Conservation (phyloP, 2,797 vertebrate genomes). For the Molossus molossus region DNA sequence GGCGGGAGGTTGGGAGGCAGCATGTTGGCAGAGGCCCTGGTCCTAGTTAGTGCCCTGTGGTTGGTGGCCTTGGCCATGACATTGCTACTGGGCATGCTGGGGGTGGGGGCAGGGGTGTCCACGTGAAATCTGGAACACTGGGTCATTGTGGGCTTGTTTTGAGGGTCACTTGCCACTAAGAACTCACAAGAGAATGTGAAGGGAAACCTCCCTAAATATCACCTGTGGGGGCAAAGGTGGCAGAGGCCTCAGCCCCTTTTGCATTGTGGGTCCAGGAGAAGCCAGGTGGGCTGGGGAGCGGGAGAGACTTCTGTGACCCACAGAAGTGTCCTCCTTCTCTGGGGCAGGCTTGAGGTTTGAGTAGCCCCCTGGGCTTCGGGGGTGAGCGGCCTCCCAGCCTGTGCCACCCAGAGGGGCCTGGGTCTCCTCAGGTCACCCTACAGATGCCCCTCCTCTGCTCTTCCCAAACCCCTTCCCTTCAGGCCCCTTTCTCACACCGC, state of each 20-base stretch:
- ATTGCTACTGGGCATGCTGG: background rate
- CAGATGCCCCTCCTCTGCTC: background rate
- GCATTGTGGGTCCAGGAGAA: background rate
- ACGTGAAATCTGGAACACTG: background rate
- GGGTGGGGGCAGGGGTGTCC: background rate
- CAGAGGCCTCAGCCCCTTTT: background rate
- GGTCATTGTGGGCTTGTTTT: background rate
- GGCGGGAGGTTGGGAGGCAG: background rate
- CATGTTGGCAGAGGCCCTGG: background rate
- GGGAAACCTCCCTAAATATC: background rate
- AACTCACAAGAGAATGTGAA: background rate
- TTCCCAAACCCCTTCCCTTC: background rate
- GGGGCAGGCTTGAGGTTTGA: background rate
- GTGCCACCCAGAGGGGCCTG: background rate
- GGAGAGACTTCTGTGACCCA: background rate
- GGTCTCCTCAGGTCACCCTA: background rate
- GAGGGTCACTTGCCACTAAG: background rate
- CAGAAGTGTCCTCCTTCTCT: background rate
- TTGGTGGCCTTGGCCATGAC: background rate
- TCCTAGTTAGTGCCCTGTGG: rapidly evolving
- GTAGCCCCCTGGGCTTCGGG: no score
- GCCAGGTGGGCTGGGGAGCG: background rate
- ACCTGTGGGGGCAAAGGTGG: background rate
- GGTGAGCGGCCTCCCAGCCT: background rate
- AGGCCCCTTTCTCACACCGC: no score